phyloP scores from a whole-genome alignment of 2,888 invertebrate genomes.

The Galeopsomyia nigrocyanea region DNA sequence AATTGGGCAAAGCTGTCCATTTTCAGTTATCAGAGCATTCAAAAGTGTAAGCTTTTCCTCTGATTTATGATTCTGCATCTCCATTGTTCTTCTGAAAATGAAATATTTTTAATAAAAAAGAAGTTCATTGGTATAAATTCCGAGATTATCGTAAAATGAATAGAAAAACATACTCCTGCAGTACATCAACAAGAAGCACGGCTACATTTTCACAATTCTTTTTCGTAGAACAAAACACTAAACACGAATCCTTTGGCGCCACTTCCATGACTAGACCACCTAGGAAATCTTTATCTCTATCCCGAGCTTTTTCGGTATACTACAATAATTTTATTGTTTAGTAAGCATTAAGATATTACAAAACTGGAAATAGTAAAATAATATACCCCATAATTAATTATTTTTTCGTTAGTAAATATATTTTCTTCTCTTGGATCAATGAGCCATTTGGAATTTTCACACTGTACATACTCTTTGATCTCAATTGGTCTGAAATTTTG shows the following conservation, averaged over 20 bases:
- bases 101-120: neutral
- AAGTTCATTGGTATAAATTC: neutral
- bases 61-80: constrained; percentile 69
- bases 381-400: constrained; percentile 70
- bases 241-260: constrained; percentile 83
- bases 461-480: constrained; percentile 86
- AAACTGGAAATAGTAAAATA: neutral
- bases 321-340: constrained; percentile 11
- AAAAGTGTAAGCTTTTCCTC: constrained; percentile 75
- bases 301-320: constrained; percentile 67
- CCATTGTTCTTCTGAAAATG: neutral
- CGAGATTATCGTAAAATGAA: too few relatives aligned
- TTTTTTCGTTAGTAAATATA: constrained; percentile 71
- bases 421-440: constrained; percentile 73
- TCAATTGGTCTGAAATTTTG: constrained; percentile 92
- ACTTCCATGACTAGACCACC: constrained; percentile 85
- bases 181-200: constrained; percentile 77
- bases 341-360: constrained; percentile 11
- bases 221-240: constrained; percentile 92
- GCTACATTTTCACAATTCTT: constrained; percentile 93
- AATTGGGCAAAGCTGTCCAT: constrained; percentile 76
- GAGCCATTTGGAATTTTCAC: constrained; percentile 74
- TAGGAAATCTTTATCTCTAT: constrained; percentile 83
- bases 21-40: constrained; percentile 75
- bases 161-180: constrained; percentile 65